Evolutionary conservation across 2,888 invertebrate species (phyloP), one percentile per base, ranked within the genome.

Genomic region (Erpobdella octoculata): DNA sequence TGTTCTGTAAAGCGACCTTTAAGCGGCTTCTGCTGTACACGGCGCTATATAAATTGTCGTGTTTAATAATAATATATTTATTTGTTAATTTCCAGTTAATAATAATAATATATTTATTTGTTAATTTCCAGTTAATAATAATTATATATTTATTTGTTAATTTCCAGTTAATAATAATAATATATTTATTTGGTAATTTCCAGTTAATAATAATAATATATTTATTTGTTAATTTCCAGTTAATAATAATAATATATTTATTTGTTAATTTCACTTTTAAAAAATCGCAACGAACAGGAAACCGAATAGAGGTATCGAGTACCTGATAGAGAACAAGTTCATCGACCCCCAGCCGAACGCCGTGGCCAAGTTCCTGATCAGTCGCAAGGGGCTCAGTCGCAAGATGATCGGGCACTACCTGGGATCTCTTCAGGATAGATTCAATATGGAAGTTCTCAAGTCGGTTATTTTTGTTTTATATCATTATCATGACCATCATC

Each of bases 321-420:
- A 96, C 83, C 88, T 98, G 79, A 93, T 96, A 78, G 88, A 92
- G 65, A 88, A 92, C 74, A 92, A 93, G 9, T 98, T 98, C 85
- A 87, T 98, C 6, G 96, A 96, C 84, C 92, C 92, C 80, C 90
- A 92, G 8, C 93, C 97, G 0, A 90, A 91, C 76, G 91, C 92
- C 2, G 93, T 98, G 0, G 95, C 98, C 0, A 87, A 91, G 76
- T 96, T 97, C 85, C 88, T 97, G 74, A 92, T 96, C 82, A 91
- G 93, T 31, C 87, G 97, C 75, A 96, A 98, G 83, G 98, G 98
- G 0, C 86, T 98, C 71, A 94, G 94, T 81, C 94, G 96, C 79
- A 94, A 97, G 85, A 96, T 96, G 95, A 97, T 98, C 78, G 98
- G 98, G 48, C 98, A 98, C 82, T 98, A 96, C 84, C 87, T 98